Base-by-base conservation (phyloP, 2,888 invertebrate genomes). In the Ornithoptera alexandrae region DNA sequence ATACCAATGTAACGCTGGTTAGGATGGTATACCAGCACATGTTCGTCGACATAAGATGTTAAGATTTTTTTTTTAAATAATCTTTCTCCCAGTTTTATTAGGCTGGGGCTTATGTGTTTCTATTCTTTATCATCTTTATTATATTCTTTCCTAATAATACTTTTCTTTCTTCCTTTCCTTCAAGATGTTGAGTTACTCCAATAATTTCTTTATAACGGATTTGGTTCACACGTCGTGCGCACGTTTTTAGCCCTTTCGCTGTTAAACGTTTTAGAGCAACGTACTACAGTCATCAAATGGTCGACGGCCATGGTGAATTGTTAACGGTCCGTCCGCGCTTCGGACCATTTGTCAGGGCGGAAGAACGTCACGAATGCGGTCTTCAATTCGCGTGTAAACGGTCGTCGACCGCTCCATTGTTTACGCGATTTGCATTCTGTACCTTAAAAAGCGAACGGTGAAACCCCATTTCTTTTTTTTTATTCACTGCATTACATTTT, bases 381-480 rank as follows among this genome's bases (percentile, higher is more conserved):
- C 10, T 59, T 60, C 3, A 60, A 50, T 50, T 58, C 15, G n/a
- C 36, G n/a, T 50, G 60, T 17, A 30, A 66, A 60, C 53, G 66
- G 66, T 66, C 66, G 50, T 20, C 60, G 60, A 66, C 66, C 66
- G 60, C n/a, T 50, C 46, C 53, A 17, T 17, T 53, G 53, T 53
- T 22, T 20, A 12, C 57, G 57, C 22, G 57, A 58, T 58, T 58
- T 58, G 57, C n/a, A 58, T 58, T 58, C 57, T 58, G 15, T 22
- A 58, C 10, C 22, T 58, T 58, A 22, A 58, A 58, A 22, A 58
- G 20, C 12, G 15, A 58, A 20, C 57, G 22, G 57, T n/a, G 22
- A 12, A 22, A 22, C 22, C 7, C 6, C 57, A 50, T 50, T 56
- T 57, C 24, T 10, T 10, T 58, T 58, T 24, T 10, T 10, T 58